Conservation (phyloP, 2,797 vertebrate species). For the Sternarchorhynchus goeldii region DNA sequence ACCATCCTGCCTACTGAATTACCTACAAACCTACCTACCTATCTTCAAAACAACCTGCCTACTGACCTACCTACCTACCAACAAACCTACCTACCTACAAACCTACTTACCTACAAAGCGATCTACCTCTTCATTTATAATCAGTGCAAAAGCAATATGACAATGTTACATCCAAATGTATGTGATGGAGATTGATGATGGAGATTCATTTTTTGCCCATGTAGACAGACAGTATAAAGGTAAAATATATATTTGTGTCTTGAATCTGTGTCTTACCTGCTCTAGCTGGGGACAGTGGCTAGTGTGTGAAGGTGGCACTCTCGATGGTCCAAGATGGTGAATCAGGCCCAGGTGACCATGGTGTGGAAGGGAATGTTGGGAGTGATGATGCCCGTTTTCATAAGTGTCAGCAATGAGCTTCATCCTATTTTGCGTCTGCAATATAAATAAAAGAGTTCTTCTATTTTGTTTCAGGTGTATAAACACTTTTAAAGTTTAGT, state of each 20-base stretch:
- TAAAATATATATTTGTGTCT: neutral
- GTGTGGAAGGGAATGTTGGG: slow-evolving; percentile 78
- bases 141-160: no score
- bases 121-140: no score
- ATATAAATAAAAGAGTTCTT: neutral
- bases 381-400: slow-evolving; percentile 87
- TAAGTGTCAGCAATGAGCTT: slow-evolving; percentile 93
- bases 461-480: slow-evolving; percentile 39
- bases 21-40: no score
- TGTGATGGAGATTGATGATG: no score
- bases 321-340: slow-evolving; percentile 81
- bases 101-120: no score
- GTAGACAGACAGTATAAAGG: neutral
- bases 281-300: slow-evolving; percentile 90
- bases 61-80: no score
- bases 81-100: no score
- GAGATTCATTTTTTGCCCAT: neutral
- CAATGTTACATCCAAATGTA: no score
- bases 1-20: no score
- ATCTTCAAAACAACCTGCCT: no score
- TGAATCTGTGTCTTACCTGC: slow-evolving; percentile 79
- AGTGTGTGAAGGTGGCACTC: slow-evolving; percentile 68
- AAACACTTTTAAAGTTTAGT: slow-evolving; percentile 35
- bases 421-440: slow-evolving; percentile 94
- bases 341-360: slow-evolving; percentile 80